Evolutionary conservation across 1,140 invertebrate species (phyloP).

Genomic region (Arctopsyche grandis): DNA sequence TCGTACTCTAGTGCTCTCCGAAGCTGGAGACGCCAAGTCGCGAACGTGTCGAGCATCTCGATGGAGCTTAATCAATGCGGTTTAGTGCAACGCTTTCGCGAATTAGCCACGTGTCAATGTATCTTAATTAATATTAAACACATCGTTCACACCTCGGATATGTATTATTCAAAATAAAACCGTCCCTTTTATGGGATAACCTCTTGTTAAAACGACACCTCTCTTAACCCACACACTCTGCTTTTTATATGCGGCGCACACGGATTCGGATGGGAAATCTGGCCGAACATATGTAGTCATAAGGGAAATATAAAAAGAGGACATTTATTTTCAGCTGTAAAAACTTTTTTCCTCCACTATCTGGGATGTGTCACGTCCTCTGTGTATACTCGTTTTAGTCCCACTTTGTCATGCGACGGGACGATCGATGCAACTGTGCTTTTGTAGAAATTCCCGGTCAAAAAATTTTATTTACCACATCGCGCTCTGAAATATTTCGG

Average conservation of each 20-base stretch:
- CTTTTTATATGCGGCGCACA: conserved; percentile 39
- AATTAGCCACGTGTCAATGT: not conserved
- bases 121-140: too few relatives aligned
- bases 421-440: not conserved
- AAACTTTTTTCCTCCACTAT: not conserved
- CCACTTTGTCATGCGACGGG: conserved; percentile 22
- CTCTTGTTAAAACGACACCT: conserved; percentile 42
- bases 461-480: too few relatives aligned
- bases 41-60: not conserved
- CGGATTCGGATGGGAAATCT: conserved; percentile 45
- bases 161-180: too few relatives aligned
- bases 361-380: conserved; percentile 12
- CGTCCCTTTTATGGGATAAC: not conserved
- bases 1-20: not conserved
- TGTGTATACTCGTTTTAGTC: conserved; percentile 16
- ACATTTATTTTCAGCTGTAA: not conserved
- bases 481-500: too few relatives aligned
- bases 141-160: too few relatives aligned
- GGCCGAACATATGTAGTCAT: conserved; percentile 33
- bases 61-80: not conserved
- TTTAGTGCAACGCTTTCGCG: not conserved
- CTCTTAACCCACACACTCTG: conserved; percentile 36
- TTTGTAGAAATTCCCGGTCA: too few relatives aligned
- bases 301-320: conserved; percentile 48
- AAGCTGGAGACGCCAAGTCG: not conserved